Base-by-base conservation (phyloP, 2,113 vertebrate genomes). In the Eulacestoma nigropectus region DNA sequence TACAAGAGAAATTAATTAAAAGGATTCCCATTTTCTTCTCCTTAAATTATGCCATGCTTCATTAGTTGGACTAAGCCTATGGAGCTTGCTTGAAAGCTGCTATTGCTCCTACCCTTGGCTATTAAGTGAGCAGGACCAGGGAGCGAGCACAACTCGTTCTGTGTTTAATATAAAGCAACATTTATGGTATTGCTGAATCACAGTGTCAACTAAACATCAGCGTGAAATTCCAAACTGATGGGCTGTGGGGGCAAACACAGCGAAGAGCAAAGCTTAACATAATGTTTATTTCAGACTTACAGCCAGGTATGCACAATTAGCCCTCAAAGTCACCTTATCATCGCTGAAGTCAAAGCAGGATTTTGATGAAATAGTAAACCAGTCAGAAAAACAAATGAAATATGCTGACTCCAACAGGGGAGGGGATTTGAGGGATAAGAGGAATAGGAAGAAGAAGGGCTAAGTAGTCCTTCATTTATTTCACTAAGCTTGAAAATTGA, bases 401-500 rank as follows among this genome's bases (percentile, higher is more conserved):
- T 82, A 52, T 41, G 57, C 79, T 53, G 83, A 88, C 72, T 74
- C 70, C 52, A 92, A 29, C 44, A 68, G 32, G 59, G 52, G 76
- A 93, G 56, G 57, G 49, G 44, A 92, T 82, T 27, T 56, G 30
- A 25, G 42, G 68, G 37, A 42, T 67, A 42, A 56, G 42, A 18
- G 49, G 53, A 84, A 82, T 32, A 67, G 88, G 88, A 84, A 90
- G 92, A 55, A 89, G 44, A 67, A 93, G 72, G 59, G 39, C 73
- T 74, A 89, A 90, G 65, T 53, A 87, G 80, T 60, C 64, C 88
- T 92, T 92, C 59, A 87, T 95, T 86, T 93, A 92, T 93, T 87
- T 74, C 11, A 3, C 79, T 92, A 91, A 73, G 33, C 86, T 78
- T 91, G 82, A 79, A 96, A 91, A 93, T 39, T 92, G 95, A 94